Evolutionary conservation across 2,113 vertebrate species (phyloP).

Genomic region (Ictalurus furcatus): DNA sequence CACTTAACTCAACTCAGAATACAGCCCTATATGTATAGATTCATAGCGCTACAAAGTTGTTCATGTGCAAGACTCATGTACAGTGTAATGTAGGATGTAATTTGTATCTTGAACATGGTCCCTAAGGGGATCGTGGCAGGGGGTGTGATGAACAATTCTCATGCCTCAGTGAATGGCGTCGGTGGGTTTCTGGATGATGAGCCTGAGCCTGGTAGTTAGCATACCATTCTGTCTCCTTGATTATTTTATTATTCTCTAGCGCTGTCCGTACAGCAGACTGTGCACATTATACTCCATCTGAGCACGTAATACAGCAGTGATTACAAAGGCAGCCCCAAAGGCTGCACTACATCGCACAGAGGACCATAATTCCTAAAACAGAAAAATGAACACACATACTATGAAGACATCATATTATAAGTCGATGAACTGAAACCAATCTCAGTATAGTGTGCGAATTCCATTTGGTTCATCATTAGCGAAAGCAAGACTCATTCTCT

Average conservation of each 20-base stretch:
- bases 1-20: background rate
- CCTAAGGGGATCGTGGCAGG: background rate
- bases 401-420: background rate
- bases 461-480: background rate
- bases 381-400: background rate
- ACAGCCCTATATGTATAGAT: background rate
- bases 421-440: background rate
- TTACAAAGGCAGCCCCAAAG: background rate
- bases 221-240: constrained; percentile 17
- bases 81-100: background rate
- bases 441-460: background rate
- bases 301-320: background rate
- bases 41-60: background rate
- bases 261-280: constrained; percentile 18
- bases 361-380: background rate
- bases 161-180: constrained; percentile 24
- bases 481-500: background rate
- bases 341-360: background rate
- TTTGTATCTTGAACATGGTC: constrained; percentile 3
- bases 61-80: background rate
- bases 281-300: constrained; percentile 8
- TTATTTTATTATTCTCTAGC: constrained; percentile 25
- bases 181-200: constrained; percentile 13
- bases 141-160: background rate
- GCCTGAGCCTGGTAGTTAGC: constrained; percentile 18